These are phyloP conservation scores for Drosophila putrida DNA, from an alignment of 2,888 invertebrate genomes.

Conservation along the genomic window DNA sequence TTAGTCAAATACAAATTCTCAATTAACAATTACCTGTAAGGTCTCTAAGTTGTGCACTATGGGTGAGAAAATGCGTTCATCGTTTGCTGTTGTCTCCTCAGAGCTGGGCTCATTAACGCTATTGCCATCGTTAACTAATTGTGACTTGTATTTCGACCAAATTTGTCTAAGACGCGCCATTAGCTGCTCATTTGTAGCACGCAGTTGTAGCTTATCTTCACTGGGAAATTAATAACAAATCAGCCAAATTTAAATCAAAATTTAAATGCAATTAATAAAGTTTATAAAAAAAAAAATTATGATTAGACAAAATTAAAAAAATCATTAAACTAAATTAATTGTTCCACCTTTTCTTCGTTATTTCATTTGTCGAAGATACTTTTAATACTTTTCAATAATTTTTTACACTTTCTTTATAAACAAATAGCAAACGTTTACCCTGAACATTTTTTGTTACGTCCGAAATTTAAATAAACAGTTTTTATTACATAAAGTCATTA, in stretches of 20 bases:
- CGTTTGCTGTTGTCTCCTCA: constrained; percentile 48
- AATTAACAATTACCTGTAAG: constrained; percentile 59
- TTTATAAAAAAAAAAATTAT: background rate
- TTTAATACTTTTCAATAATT: too few relatives aligned
- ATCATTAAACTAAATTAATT: too few relatives aligned
- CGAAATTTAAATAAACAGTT: too few relatives aligned
- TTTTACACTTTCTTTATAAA: too few relatives aligned
- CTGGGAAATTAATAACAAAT: constrained; percentile 58
- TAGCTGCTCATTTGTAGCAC: constrained; percentile 84
- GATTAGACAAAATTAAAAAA: background rate
- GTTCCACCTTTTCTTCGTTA: too few relatives aligned
- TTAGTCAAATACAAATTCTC: constrained; percentile 66
- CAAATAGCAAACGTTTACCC: too few relatives aligned
- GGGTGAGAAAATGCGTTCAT: constrained; percentile 73
- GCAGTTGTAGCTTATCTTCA: constrained; percentile 82
- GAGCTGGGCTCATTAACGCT: constrained; percentile 43
- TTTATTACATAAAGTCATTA: too few relatives aligned
- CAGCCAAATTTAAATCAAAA: constrained; percentile 10
- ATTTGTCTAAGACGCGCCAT: constrained; percentile 84
- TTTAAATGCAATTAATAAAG: background rate
- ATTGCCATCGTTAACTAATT: constrained; percentile 55
- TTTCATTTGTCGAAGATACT: too few relatives aligned
- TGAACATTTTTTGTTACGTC: too few relatives aligned
- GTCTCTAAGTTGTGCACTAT: constrained; percentile 46
- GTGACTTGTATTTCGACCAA: constrained; percentile 84